Percentiles rank a stretch among this genome's conserved stretches.
phyloP scores from a whole-genome alignment of 2,888 invertebrate species.

The Latheticus oryzae region DNA sequence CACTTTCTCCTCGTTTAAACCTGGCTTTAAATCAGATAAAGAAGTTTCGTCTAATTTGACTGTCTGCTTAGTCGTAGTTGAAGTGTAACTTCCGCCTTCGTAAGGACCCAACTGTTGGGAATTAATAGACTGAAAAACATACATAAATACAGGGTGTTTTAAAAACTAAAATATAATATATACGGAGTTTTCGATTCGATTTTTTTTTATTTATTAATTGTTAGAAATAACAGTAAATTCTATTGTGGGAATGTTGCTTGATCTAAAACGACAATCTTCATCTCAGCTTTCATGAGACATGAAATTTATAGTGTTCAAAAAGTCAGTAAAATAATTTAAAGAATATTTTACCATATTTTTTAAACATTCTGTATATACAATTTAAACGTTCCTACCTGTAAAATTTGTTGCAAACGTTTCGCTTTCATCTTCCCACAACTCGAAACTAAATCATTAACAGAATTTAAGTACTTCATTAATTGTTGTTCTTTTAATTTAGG shows the following conservation, averaged over 20 bases:
- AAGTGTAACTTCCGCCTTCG: conserved; percentile 69
- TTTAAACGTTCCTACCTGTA: conserved; percentile 69
- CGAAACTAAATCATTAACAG: conserved; percentile 73
- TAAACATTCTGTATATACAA: conserved; percentile 2
- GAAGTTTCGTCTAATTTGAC: conserved; percentile 67
- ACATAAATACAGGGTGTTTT: no score
- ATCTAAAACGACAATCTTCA: no score
- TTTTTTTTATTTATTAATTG: no score
- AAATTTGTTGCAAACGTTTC: conserved; percentile 76
- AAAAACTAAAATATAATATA: no score
- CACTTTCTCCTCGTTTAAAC: conserved; percentile 76
- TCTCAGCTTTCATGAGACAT: no score
- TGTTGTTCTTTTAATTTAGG: conserved; percentile 73
- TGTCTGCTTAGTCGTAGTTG: conserved; percentile 66
- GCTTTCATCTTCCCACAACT: conserved; percentile 80
- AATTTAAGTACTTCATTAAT: conserved; percentile 74
- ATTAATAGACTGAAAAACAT: conserved; percentile 69
- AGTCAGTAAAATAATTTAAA: no score
- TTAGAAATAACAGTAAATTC: no score
- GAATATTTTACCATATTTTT: no score
- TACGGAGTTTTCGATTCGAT: no score
- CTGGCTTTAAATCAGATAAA: conserved; percentile 71
- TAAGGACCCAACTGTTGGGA: conserved; percentile 78
- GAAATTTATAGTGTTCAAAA: no score
- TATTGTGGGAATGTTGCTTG: no score